Conservation (phyloP, 2,113 vertebrate genomes). For the Pomatostomus ruficeps region DNA sequence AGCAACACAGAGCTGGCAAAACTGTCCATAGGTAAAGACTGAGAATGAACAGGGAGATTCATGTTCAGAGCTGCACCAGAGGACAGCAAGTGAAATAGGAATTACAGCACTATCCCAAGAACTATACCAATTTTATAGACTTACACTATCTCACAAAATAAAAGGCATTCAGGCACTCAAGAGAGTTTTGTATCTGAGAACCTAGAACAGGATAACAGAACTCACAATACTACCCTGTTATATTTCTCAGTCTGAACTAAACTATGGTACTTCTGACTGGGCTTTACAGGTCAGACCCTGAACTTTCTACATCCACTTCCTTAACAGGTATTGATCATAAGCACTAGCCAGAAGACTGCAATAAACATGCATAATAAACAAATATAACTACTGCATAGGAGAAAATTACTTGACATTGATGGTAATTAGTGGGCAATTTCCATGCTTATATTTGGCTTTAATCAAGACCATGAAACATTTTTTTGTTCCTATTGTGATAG, state of each 20-base stretch:
- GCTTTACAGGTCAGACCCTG: not conserved
- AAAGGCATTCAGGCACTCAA: not conserved
- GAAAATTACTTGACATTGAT: constrained; percentile 19
- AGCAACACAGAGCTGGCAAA: not conserved
- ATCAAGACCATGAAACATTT: not conserved
- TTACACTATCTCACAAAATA: not conserved
- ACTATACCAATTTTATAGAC: not conserved
- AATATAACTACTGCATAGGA: not conserved
- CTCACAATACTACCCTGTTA: not conserved
- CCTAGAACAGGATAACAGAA: not conserved
- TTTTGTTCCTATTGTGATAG: not conserved
- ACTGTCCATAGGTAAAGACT: not conserved
- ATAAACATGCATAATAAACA: constrained; percentile 27
- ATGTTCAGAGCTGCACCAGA: not conserved
- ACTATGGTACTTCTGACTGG: not conserved
- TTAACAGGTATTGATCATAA: constrained; percentile 38
- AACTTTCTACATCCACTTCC: not conserved
- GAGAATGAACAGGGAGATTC: not conserved
- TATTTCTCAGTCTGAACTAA: not conserved
- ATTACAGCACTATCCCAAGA: not conserved
- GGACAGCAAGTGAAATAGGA: not conserved
- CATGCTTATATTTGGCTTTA: not conserved
- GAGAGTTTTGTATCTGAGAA: not conserved
- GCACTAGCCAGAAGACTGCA: not conserved
- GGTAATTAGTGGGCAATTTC: constrained; percentile 35